A percentile compares a stretch with the other conserved stretches of the same genome.
Conservation (phyloP, 2,113 vertebrate genomes). For the Morone saxatilis region DNA sequence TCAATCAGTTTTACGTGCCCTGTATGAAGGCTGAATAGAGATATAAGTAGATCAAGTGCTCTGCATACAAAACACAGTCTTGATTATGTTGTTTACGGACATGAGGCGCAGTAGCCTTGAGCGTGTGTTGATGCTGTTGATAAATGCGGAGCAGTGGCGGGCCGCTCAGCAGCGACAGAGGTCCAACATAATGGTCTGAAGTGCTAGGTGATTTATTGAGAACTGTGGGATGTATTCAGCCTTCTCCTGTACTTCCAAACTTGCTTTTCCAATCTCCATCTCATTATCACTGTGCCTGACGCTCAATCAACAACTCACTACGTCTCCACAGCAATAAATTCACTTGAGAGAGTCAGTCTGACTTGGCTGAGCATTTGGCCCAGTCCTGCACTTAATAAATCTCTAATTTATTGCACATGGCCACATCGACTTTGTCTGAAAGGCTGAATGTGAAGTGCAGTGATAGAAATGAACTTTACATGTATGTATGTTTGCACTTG, state of each 20-base stretch:
- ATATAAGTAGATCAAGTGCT: conserved; percentile 49
- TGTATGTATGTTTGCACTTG: conserved; percentile 67
- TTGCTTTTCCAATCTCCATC: conserved; percentile 82
- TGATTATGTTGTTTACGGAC: conserved; percentile 66
- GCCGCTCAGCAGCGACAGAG: conserved; percentile 47
- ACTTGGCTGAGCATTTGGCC: conserved; percentile 67
- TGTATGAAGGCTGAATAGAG: conserved; percentile 50
- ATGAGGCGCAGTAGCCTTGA: conserved; percentile 54
- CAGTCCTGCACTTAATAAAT: conserved; percentile 74
- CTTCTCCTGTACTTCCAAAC: conserved; percentile 73
- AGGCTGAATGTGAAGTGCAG: conserved; percentile 57
- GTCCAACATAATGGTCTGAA: conserved; percentile 61
- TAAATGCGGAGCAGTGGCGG: conserved; percentile 49
- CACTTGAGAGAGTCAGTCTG: conserved; percentile 66
- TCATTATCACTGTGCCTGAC: conserved; percentile 78
- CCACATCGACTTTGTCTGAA: conserved; percentile 52
- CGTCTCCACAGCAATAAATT: conserved; percentile 70
- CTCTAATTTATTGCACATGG: conserved; percentile 78
- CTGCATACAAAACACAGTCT: conserved; percentile 58
- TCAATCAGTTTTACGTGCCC: conserved; percentile 53
- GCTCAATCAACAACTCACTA: conserved; percentile 79
- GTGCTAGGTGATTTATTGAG: conserved; percentile 76
- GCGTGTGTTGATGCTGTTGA: conserved; percentile 39
- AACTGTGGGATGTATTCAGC: conserved; percentile 64
- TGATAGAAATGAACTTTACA: conserved; percentile 48